Evolutionary conservation across 2,113 vertebrate genomes (phyloP).

Genomic region (Neomonachus schauinslandi): DNA sequence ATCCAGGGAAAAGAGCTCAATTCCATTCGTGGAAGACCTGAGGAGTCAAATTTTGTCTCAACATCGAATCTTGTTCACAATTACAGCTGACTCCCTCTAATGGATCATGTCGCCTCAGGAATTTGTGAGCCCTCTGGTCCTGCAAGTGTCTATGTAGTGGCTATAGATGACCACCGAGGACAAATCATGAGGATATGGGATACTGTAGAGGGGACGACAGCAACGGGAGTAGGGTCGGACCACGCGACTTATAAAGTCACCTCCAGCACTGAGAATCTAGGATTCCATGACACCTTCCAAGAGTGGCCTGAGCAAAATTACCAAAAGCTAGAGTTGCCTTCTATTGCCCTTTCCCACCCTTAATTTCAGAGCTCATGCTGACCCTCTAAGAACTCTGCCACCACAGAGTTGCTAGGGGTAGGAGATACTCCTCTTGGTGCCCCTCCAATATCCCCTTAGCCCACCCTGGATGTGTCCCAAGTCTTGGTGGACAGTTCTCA

Average conservation of each 20-base stretch:
- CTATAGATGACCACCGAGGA: neutral
- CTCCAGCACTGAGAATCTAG: neutral
- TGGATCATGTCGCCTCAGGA: neutral
- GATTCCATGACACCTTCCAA: neutral
- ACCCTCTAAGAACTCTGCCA: neutral
- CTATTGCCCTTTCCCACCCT: neutral
- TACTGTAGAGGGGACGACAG: neutral
- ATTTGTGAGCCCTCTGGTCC: neutral
- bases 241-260: neutral
- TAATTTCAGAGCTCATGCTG: neutral
- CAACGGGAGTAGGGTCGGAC: neutral
- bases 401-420: neutral
- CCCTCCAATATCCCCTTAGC: neutral
- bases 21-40: neutral
- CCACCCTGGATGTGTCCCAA: neutral
- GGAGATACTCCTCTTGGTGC: neutral
- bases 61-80: neutral
- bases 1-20: neutral
- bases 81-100: neutral
- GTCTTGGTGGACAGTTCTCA: neutral
- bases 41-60: neutral
- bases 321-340: neutral
- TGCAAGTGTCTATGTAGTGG: neutral
- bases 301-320: neutral
- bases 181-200: neutral